phyloP scores from a whole-genome alignment of 2,888 invertebrate genomes.

The Hirtodrosophila duncani region DNA sequence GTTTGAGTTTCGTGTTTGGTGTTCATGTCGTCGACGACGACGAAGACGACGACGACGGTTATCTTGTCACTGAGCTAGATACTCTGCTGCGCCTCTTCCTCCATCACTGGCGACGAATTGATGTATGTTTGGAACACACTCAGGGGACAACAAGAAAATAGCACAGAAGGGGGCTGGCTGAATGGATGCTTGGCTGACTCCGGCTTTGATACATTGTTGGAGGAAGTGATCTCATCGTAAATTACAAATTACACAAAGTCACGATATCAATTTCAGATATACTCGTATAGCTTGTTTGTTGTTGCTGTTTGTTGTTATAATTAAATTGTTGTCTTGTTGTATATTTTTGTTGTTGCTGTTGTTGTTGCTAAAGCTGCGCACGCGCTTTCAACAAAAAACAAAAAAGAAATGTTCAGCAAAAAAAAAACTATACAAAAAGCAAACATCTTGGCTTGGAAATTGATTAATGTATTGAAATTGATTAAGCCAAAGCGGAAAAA shows the following conservation, averaged over 20 bases:
- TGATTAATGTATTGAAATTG: slow-evolving; percentile 64
- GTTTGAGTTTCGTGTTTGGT: slow-evolving; percentile 9
- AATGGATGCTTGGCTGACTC: slow-evolving; percentile 15
- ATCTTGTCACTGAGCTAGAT: slow-evolving; percentile 55
- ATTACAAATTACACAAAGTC: slow-evolving; percentile 75
- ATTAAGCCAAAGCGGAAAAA: slow-evolving; percentile 38
- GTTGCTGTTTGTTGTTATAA: slow-evolving; percentile 66
- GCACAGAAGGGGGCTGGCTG: slow-evolving; percentile 11
- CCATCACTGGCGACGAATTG: slow-evolving; percentile 50
- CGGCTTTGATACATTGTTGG: slow-evolving; percentile 49
- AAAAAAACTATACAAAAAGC: slow-evolving; percentile 15
- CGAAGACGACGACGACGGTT: slow-evolving; percentile 38
- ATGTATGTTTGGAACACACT: slow-evolving; percentile 50
- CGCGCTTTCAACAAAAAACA: slow-evolving; percentile 8
- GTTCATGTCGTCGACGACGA: slow-evolving; percentile 2
- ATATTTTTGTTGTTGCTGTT: slow-evolving; percentile 5
- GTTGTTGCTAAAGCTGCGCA: slow-evolving; percentile 23
- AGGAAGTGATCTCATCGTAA: slow-evolving; percentile 75
- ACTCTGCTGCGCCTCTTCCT: slow-evolving; percentile 16
- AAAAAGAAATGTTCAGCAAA: slow-evolving; percentile 24
- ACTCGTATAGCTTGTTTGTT: slow-evolving; percentile 36
- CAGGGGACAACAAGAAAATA: slow-evolving; percentile 40
- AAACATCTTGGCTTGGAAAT: slow-evolving; percentile 49
- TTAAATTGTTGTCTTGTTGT: slow-evolving; percentile 62
- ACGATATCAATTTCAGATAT: slow-evolving; percentile 73